phyloP scores from a whole-genome alignment of 1,140 invertebrate genomes.

The Bactericera cockerelli region DNA sequence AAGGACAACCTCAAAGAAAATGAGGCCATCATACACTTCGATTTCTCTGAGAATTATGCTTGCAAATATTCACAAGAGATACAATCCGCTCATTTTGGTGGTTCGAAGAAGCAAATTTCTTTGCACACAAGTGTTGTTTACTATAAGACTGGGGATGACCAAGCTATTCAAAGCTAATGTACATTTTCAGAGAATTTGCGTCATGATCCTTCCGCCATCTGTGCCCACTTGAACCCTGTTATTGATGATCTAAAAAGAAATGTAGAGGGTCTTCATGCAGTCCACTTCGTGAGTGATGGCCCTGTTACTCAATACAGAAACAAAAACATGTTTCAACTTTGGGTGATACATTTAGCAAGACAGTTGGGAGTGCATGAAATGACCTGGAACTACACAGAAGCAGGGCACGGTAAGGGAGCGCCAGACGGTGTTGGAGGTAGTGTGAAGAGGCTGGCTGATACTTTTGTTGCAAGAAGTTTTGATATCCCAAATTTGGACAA shows the following conservation, averaged over 20 bases:
- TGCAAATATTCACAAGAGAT: conserved; percentile 27
- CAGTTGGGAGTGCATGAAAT: conserved; percentile 18
- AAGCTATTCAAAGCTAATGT: conserved; percentile 25
- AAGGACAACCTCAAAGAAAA: conserved; percentile 24
- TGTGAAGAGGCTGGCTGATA: conserved; percentile 29
- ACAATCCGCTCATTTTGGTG: conserved; percentile 26
- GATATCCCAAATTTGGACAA: conserved; percentile 22
- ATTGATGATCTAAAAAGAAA: conserved; percentile 22
- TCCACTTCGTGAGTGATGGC: conserved; percentile 20
- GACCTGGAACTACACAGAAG: conserved; percentile 31
- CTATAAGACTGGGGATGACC: conserved; percentile 16
- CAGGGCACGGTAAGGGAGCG: conserved; percentile 32
- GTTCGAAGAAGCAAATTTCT: conserved; percentile 23
- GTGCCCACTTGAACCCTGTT: conserved; percentile 26
- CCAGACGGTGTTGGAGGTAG: conserved; percentile 30
- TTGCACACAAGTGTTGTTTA: conserved; percentile 27
- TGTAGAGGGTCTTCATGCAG: conserved; percentile 14
- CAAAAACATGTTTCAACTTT: conserved; percentile 19
- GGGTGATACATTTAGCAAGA: conserved; percentile 6
- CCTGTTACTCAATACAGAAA: conserved; percentile 20
- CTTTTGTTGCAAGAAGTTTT: conserved; percentile 24
- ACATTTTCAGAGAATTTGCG: conserved; percentile 26
- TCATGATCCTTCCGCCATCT: conserved; percentile 27
- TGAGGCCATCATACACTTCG: conserved; percentile 25
- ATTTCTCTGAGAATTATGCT: conserved; percentile 28